Base-by-base conservation (phyloP, 2,888 invertebrate species). In the Ariolimax columbianus region DNA sequence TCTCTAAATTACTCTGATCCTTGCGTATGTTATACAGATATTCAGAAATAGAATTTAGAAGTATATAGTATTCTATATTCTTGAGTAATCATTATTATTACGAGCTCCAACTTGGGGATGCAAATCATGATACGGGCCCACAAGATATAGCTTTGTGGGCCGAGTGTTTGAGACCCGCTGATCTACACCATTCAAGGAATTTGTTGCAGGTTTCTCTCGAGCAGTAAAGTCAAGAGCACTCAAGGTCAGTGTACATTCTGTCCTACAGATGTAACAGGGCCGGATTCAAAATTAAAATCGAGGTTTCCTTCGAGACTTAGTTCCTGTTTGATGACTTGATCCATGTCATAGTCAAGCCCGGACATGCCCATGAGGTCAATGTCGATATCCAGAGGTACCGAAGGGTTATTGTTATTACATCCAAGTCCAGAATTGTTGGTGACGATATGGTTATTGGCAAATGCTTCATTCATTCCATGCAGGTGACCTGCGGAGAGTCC, bases 251-350 rank as follows among this genome's bases (percentile, higher is more conserved):
- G 86, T 73, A 91, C 91, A 86, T 89, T 91, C 43, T 90, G 89
- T 30, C 85, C 86, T 17, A 90, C 89, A 73, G 90, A 86, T 85
- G 89, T 87, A 70, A 88, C 66, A 38, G 87, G 73, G 11, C 87
- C 87, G n/a, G 88, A 84, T 72, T 92, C 96, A 95, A 98, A 98
- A 95, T 98, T 98, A 95, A 98, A 98, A 95, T 98, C 98, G 93
- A 98, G 95, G 90, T 96, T 96, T 72, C 98, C 98, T 92, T 97
- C 98, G 95, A 98, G 96, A 94, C 96, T 97, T 90, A 98, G 95
- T 95, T 98, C 98, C 95, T 98, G 97, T 51, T 92, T 91, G 30
- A 94, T 91, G 26, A 94, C 90, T 84, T 92, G 91, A 93, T 98
- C 98, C 86, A 98, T 97, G 94, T 98, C 98, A 95, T 98, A 98